Conservation (phyloP, 2,888 invertebrate species). For the Cataglyphis cursor region DNA sequence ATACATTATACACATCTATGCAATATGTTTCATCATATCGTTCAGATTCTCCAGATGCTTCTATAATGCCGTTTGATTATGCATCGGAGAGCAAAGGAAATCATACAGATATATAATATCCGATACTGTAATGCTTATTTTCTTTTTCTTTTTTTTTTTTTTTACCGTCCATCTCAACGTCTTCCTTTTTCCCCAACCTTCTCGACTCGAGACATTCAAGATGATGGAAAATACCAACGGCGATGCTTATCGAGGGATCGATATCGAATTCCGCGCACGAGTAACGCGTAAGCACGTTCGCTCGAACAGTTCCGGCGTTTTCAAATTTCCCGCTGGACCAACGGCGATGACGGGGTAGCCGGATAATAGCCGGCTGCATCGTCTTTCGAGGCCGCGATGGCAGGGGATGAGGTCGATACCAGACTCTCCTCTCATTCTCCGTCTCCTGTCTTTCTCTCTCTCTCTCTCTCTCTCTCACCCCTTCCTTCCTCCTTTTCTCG, state of each 20-base stretch:
- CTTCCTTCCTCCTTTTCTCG: neutral
- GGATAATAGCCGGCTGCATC: constrained; percentile 50
- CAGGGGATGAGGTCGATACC: constrained; percentile 13
- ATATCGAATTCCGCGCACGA: constrained; percentile 54
- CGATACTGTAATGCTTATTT: neutral
- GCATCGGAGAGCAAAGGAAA: neutral
- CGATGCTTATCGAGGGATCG: constrained; percentile 40
- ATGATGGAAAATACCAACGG: constrained; percentile 54
- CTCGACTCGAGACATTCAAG: constrained; percentile 50
- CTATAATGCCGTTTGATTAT: neutral
- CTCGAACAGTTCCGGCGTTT: constrained; percentile 47
- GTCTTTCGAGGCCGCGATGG: constrained; percentile 40
- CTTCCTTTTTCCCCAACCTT: neutral
- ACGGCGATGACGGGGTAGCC: constrained; percentile 29
- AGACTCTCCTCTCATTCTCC: constrained; percentile 9
- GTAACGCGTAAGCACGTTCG: constrained; percentile 48
- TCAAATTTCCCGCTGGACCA: constrained; percentile 52
- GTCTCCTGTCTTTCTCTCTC: too few species aligned
- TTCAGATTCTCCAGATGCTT: neutral
- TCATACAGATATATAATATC: neutral
- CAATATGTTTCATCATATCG: neutral
- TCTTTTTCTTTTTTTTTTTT: neutral
- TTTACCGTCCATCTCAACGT: neutral
- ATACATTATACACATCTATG: neutral
- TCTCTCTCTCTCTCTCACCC: neutral